Base-by-base conservation (phyloP, 2,888 invertebrate species). In the Dendrolimus pini region DNA sequence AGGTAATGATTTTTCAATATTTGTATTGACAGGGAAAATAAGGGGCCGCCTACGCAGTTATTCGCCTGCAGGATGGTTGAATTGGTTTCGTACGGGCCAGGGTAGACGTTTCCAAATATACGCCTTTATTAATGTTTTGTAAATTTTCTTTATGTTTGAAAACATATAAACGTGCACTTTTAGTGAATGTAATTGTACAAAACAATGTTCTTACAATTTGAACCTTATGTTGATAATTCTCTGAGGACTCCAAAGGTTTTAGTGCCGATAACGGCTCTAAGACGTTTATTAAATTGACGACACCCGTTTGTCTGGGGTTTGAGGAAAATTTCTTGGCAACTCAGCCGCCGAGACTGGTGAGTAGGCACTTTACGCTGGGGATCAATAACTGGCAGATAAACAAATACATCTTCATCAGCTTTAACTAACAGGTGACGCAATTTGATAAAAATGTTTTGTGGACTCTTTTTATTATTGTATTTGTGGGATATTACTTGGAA, bases 1-100 rank as follows among this genome's bases (percentile, higher is more conserved):
- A 69, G 72, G 72, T 80, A 81, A 83, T 78, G 75, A 80, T 78
- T 80, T 82, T 78, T 78, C 77, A 78, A 77, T 80, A 78, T 80
- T 81, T 79, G 74, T 80, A 77, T 81, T 80, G 77, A 76, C 75
- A 72, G 68, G 72, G 70, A 76, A 78, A 78, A 78, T 80, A 78
- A 72, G 66, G 71, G 73, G 65, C 67, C 61, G 71, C 65, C 68
- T 65, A 64, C 64, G 59, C 63, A 60, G 63, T 66, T 65, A 62
- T 67, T 68, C 66, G 65, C 60, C 67, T 67, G 61, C 61, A 64
- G 68, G 71, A 55, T 65, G 65, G 65, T 65, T 62, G 65, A 61
- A 70, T 68, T 70, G 70, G 67, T 67, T 65, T 65, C 61, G 60
- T 65, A 61, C 59, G 55, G 59, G 58, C 58, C 60, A 62, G 7